These are phyloP conservation scores for Drosophila suboccidentalis DNA, from an alignment of 2,888 invertebrate genomes.

Conservation along the genomic window DNA sequence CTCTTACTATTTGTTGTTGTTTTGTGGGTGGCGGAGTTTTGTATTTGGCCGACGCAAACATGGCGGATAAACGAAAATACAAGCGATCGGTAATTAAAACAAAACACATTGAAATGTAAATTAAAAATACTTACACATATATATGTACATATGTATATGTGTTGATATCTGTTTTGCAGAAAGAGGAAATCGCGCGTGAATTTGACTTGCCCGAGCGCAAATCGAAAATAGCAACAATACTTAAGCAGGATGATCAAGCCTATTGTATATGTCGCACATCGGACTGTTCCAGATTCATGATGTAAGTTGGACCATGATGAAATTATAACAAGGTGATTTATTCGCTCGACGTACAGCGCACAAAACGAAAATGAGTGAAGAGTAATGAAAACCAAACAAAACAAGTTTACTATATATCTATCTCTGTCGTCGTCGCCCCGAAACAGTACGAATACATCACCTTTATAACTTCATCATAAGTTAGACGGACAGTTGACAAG, in stretches of 20 bases:
- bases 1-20: conserved; percentile 14
- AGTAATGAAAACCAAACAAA: too few relatives aligned
- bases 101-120: neutral
- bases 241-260: conserved; percentile 95
- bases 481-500: conserved; percentile 52
- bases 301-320: conserved; percentile 90
- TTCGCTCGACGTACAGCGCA: too few relatives aligned
- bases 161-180: conserved; percentile 80
- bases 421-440: too few relatives aligned
- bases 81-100: conserved; percentile 81
- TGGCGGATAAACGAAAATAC: conserved; percentile 83
- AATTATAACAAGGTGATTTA: too few relatives aligned
- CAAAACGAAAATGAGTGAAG: too few relatives aligned
- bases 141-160: neutral
- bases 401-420: too few relatives aligned
- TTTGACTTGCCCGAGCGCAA: conserved; percentile 95
- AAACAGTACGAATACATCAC: too few relatives aligned
- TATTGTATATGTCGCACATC: conserved; percentile 98
- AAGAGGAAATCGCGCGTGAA: conserved; percentile 95
- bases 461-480: too few relatives aligned
- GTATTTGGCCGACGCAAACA: conserved; percentile 45
- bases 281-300: conserved; percentile 98
- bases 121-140: too few relatives aligned
- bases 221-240: conserved; percentile 94
- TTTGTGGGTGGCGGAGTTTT: conserved; percentile 19